phyloP scores from a whole-genome alignment of 2,113 vertebrate species.

The Hyla sarda region DNA sequence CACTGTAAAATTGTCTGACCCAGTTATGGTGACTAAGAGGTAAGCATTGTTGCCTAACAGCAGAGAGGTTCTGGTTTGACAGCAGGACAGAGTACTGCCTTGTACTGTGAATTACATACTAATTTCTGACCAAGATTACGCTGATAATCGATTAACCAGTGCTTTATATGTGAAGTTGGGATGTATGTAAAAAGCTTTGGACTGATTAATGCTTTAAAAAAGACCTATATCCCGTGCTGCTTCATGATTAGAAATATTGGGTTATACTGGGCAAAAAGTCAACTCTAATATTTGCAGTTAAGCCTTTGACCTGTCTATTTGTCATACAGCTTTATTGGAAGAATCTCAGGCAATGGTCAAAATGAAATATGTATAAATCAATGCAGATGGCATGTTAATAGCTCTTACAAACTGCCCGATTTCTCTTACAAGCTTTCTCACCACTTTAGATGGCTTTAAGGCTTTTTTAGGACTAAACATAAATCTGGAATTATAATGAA shows the following conservation, averaged over 20 bases:
- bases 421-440: conserved; percentile 23
- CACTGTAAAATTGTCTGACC: no score
- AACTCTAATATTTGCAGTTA: conserved; percentile 5
- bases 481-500: not conserved
- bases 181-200: not conserved
- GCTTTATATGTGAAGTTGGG: no score
- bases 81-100: no score
- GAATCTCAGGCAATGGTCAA: conserved; percentile 10
- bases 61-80: no score
- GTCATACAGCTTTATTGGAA: not conserved
- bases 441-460: conserved; percentile 20
- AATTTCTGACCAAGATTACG: no score
- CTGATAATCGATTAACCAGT: no score
- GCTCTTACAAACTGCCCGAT: conserved; percentile 30
- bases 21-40: no score
- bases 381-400: conserved; percentile 36
- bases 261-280: conserved; percentile 4
- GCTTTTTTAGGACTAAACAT: conserved; percentile 16
- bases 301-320: conserved; percentile 15
- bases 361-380: conserved; percentile 38
- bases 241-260: conserved; percentile 8
- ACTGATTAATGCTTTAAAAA: not conserved
- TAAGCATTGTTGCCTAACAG: no score
- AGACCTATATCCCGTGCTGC: not conserved
- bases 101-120: no score